Percentiles rank a stretch among this genome's conserved stretches.
phyloP scores from a whole-genome alignment of 1,140 invertebrate genomes.

The Drosophila novamexicana region DNA sequence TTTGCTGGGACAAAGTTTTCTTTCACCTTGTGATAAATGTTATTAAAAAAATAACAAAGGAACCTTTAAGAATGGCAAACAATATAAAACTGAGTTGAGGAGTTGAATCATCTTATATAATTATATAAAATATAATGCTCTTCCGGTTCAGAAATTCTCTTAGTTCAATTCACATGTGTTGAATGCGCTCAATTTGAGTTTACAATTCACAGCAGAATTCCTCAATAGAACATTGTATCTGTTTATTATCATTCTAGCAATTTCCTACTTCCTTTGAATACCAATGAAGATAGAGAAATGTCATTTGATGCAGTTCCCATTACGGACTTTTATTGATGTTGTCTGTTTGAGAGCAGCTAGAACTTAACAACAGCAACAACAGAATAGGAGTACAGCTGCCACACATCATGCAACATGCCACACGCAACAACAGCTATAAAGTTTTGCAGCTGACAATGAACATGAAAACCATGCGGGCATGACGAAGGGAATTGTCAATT shows the following conservation, averaged over 20 bases:
- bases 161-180: not conserved
- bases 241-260: constrained; percentile 27
- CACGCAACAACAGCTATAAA: constrained; percentile 29
- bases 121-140: not conserved
- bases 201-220: not conserved
- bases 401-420: constrained; percentile 24
- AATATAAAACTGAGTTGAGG: too few relatives aligned
- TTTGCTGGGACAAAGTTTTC: too few relatives aligned
- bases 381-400: constrained; percentile 15
- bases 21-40: too few relatives aligned
- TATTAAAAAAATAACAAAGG: too few relatives aligned
- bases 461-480: constrained; percentile 48
- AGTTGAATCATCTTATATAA: not conserved
- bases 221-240: constrained; percentile 16
- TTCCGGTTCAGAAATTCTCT: not conserved
- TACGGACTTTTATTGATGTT: constrained; percentile 45
- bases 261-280: constrained; percentile 18
- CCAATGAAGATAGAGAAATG: constrained; percentile 32
- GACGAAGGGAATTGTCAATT: constrained; percentile 60
- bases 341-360: constrained; percentile 27
- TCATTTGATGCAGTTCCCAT: constrained; percentile 28
- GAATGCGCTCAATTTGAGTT: not conserved
- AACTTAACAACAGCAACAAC: constrained; percentile 6
- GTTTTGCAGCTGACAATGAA: constrained; percentile 47
- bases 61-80: too few relatives aligned